phyloP scores from a whole-genome alignment of 2,113 vertebrate genomes.

The Sinocyclocheilus rhinocerous region DNA sequence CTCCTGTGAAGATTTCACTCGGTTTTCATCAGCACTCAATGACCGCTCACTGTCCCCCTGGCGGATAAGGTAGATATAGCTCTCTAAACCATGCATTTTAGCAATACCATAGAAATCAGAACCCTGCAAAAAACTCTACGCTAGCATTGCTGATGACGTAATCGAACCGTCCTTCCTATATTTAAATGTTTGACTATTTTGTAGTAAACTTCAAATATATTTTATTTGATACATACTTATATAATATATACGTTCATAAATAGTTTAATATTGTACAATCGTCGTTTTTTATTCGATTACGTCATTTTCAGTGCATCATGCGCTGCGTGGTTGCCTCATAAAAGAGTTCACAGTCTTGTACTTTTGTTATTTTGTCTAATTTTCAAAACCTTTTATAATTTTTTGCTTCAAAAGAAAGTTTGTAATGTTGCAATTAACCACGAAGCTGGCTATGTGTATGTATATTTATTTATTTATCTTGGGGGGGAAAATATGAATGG shows the following conservation, averaged over 20 bases:
- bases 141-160: not conserved
- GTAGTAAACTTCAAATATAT: not conserved
- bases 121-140: not conserved
- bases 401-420: not conserved
- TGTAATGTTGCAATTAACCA: not conserved
- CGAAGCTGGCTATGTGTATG: too few species aligned
- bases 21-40: not conserved
- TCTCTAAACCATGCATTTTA: not conserved
- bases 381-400: too few species aligned
- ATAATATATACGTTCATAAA: not conserved
- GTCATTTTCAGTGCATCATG: not conserved
- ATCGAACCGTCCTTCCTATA: not conserved
- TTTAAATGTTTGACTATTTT: not conserved
- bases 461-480: too few species aligned
- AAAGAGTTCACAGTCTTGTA: too few species aligned
- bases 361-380: too few species aligned
- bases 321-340: not conserved
- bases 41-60: conserved; percentile 86
- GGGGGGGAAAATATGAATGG: too few species aligned
- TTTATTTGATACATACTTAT: not conserved
- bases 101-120: not conserved
- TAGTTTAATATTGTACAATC: not conserved
- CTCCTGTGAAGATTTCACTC: conserved; percentile 65
- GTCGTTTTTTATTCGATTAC: too few species aligned
- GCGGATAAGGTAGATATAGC: conserved; percentile 70